Conservation (phyloP, 2,888 invertebrate species). For the Hecatera dysodea region DNA sequence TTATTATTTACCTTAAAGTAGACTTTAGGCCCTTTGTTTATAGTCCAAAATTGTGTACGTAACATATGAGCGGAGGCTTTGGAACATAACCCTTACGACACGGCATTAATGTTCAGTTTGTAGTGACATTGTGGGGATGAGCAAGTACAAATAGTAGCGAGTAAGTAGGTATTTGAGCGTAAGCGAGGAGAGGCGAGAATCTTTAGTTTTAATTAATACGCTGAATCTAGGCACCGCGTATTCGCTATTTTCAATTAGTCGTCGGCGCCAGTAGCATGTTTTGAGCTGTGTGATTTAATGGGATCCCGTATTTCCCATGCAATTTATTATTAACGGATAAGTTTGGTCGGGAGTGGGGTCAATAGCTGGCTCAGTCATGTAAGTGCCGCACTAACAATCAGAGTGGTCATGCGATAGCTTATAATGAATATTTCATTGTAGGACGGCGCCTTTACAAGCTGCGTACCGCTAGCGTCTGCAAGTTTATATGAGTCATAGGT, state of each 20-base stretch:
- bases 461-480: slow-evolving; percentile 55
- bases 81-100: slow-evolving; percentile 84
- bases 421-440: slow-evolving; percentile 65
- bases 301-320: slow-evolving; percentile 80
- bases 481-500: slow-evolving; percentile 55
- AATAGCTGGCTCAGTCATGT: slow-evolving; percentile 70
- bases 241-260: slow-evolving; percentile 88
- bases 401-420: slow-evolving; percentile 62
- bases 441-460: slow-evolving; percentile 51
- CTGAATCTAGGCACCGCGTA: slow-evolving; percentile 82
- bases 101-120: slow-evolving; percentile 83
- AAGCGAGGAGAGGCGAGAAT: slow-evolving; percentile 86
- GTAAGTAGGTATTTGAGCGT: slow-evolving; percentile 83
- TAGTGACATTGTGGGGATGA: slow-evolving; percentile 75
- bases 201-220: slow-evolving; percentile 89
- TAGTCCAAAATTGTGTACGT: slow-evolving; percentile 78
- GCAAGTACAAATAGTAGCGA: slow-evolving; percentile 76
- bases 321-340: slow-evolving; percentile 78
- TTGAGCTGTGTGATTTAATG: slow-evolving; percentile 85
- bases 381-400: slow-evolving; percentile 64
- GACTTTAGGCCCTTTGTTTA: slow-evolving; percentile 80
- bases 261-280: slow-evolving; percentile 86
- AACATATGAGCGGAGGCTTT: slow-evolving; percentile 68
- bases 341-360: slow-evolving; percentile 70
- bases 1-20: slow-evolving; percentile 80